These are phyloP conservation scores for Drosophila simulans DNA, from an alignment of 1,140 invertebrate species.

Conservation along the genomic window DNA sequence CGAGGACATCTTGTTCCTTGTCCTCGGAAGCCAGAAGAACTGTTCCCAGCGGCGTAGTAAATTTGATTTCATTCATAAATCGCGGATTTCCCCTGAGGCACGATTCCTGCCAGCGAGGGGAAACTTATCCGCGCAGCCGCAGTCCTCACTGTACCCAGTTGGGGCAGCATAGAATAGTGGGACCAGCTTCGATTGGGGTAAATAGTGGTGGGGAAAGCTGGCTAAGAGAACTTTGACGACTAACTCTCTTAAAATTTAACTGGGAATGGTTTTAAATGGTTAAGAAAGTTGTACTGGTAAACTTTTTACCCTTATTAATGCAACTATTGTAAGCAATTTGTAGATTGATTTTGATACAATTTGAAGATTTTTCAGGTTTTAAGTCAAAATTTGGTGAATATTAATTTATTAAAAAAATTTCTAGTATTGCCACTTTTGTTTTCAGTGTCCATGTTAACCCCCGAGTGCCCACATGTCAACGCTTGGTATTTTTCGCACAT, in stretches of 20 bases:
- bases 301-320: too few species aligned
- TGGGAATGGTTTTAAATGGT: conserved; percentile 20
- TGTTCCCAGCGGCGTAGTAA: conserved; percentile 51
- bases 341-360: too few species aligned
- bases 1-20: not conserved
- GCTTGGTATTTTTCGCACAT: conserved; percentile 2
- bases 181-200: not conserved
- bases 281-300: too few species aligned
- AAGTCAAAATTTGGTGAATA: too few species aligned
- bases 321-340: too few species aligned
- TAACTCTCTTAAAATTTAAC: conserved; percentile 31
- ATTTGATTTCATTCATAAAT: conserved; percentile 67
- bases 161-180: conserved; percentile 11
- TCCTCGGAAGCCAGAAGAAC: not conserved
- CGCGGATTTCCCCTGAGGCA: conserved; percentile 8
- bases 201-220: conserved; percentile 12
- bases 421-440: not conserved
- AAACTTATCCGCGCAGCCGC: conserved; percentile 64
- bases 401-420: too few species aligned
- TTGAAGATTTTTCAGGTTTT: not conserved
- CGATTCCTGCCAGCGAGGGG: conserved; percentile 15
- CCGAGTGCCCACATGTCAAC: not conserved
- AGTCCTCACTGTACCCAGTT: conserved; percentile 11
- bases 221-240: not conserved
- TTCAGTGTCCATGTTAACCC: not conserved